These are phyloP conservation scores for Netelia fuscicornis DNA, from an alignment of 2,888 invertebrate genomes.

Conservation along the genomic window DNA sequence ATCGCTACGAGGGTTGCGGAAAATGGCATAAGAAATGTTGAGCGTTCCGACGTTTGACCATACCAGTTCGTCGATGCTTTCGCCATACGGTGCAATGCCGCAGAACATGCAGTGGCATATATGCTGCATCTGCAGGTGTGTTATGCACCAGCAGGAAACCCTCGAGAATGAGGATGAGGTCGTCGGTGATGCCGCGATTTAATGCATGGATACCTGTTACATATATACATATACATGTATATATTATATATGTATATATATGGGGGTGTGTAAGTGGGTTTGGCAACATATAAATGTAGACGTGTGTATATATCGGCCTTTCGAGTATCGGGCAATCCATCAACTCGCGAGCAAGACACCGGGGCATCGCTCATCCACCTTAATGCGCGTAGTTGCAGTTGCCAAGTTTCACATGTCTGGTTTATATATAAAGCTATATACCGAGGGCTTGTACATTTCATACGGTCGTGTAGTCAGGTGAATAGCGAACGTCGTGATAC, in stretches of 20 bases:
- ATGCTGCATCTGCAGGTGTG: constrained; percentile 41
- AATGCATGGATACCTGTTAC: constrained; percentile 78
- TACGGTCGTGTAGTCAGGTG: constrained; percentile 8
- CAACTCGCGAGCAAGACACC: constrained; percentile 77
- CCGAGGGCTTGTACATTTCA: constrained; percentile 60
- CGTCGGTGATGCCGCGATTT: constrained; percentile 70
- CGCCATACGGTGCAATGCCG: constrained; percentile 45
- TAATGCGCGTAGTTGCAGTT: constrained; percentile 77
- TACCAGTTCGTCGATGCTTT: constrained; percentile 26
- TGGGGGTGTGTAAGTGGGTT: background rate
- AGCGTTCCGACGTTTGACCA: constrained; percentile 38
- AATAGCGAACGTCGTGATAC: constrained; percentile 6
- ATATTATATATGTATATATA: background rate
- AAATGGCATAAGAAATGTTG: constrained; percentile 41
- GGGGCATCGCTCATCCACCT: constrained; percentile 80
- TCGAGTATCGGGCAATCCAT: constrained; percentile 80
- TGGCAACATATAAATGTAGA: too few relatives aligned
- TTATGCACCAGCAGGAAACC: background rate
- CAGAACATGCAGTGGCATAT: constrained; percentile 34
- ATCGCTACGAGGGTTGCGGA: background rate
- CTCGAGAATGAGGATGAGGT: constrained; percentile 13
- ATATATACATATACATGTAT: constrained; percentile 4
- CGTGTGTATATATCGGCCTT: constrained; percentile 75
- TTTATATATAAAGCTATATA: constrained; percentile 62
- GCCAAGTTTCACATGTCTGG: constrained; percentile 75